Percentiles rank a stretch among this genome's conserved stretches.
Evolutionary conservation across 2,888 invertebrate species (phyloP).

Genomic region (Phania funesta): DNA sequence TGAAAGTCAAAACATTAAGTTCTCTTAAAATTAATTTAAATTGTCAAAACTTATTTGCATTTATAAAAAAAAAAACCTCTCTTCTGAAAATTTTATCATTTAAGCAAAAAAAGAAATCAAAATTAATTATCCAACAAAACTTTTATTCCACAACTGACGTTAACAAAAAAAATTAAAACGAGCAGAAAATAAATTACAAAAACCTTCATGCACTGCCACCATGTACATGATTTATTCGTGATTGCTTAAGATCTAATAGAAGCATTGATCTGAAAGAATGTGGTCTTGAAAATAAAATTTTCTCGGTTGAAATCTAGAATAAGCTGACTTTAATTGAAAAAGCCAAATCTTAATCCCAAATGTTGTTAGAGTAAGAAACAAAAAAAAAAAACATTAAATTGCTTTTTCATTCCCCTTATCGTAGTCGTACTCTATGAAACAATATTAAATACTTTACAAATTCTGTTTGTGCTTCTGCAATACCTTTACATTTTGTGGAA

Average conservation of each 20-base stretch:
- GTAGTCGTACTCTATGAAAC: not conserved
- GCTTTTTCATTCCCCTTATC: too few relatives aligned
- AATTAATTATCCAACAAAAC: constrained; percentile 43
- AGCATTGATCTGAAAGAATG: constrained; percentile 3
- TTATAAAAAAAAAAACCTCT: too few relatives aligned
- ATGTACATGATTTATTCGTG: constrained; percentile 2
- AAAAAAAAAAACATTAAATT: too few relatives aligned
- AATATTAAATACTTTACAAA: constrained; percentile 22
- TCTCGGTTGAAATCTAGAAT: too few relatives aligned
- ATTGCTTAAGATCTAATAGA: constrained; percentile 19
- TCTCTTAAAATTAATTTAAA: too few relatives aligned
- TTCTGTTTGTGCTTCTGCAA: constrained; percentile 17
- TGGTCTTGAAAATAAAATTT: not conserved
- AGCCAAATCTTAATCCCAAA: too few relatives aligned
- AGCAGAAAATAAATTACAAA: constrained; percentile 53
- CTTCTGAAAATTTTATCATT: constrained; percentile 19
- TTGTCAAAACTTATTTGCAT: too few relatives aligned
- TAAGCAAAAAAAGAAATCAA: constrained; percentile 7
- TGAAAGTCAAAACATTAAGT: too few relatives aligned
- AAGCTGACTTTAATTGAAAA: not conserved
- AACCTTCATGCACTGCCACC: constrained; percentile 26
- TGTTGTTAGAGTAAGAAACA: too few relatives aligned
- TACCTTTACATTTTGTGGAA: constrained; percentile 38
- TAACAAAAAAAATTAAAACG: constrained; percentile 52
- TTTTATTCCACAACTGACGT: constrained; percentile 25